Percentiles rank a stretch among this genome's conserved stretches.
phyloP scores from a whole-genome alignment of 2,888 invertebrate species.

The Lasioglossum villosulum region DNA sequence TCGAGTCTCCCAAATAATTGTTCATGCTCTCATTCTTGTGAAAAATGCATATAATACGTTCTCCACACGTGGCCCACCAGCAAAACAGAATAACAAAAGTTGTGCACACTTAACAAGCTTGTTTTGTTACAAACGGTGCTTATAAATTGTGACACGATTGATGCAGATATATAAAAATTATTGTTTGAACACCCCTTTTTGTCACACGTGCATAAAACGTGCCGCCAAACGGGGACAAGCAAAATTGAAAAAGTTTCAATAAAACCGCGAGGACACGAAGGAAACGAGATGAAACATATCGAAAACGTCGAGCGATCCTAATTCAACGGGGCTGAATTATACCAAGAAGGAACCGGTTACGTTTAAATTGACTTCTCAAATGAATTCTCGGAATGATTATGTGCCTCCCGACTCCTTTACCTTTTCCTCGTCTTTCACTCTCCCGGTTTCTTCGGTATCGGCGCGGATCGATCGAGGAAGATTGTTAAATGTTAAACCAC shows the following conservation, averaged over 20 bases:
- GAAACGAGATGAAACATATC: not conserved
- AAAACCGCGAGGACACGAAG: not conserved
- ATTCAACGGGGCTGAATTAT: not conserved
- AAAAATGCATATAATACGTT: too few relatives aligned
- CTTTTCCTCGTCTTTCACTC: not conserved
- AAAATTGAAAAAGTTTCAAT: not conserved
- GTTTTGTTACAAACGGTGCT: not conserved
- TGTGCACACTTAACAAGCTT: not conserved
- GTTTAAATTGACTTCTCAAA: conserved; percentile 1
- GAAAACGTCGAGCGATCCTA: not conserved
- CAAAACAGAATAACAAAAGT: not conserved
- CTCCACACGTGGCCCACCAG: not conserved
- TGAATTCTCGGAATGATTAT: conserved; percentile 6
- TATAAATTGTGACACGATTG: too few relatives aligned
- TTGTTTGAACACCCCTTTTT: not conserved
- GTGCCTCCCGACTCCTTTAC: not conserved
- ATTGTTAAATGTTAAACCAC: conserved; percentile 33
- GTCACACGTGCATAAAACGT: not conserved
- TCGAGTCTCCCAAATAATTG: not conserved
- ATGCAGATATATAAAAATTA: too few relatives aligned
- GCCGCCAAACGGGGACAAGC: not conserved
- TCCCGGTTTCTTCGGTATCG: not conserved
- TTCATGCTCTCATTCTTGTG: not conserved
- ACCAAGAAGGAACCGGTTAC: not conserved
- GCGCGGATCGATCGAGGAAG: conserved; percentile 14